These are phyloP conservation scores for Lordiphosa andalusiaca DNA, from an alignment of 2,888 invertebrate species.

Conservation along the genomic window DNA sequence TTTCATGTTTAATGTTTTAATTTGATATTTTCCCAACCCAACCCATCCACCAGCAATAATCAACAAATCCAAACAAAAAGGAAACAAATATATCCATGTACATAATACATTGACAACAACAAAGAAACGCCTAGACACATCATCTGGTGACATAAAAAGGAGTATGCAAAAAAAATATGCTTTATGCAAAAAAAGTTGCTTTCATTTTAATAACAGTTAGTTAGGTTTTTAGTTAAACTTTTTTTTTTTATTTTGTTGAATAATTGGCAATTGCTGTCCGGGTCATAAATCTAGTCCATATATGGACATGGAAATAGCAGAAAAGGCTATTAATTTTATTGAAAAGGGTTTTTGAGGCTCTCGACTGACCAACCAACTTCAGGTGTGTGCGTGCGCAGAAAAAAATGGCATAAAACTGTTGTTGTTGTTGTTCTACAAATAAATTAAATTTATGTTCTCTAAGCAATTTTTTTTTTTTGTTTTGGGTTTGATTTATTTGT, in stretches of 20 bases:
- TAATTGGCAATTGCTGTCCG: constrained; percentile 43
- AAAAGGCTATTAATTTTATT: constrained; percentile 56
- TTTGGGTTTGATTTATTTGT: constrained; percentile 61
- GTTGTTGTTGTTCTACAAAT: constrained; percentile 29
- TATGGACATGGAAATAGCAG: constrained; percentile 15
- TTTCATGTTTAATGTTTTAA: constrained; percentile 41
- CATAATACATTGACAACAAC: constrained; percentile 47
- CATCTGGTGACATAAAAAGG: constrained; percentile 16
- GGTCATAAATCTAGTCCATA: constrained; percentile 51
- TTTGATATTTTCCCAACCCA: constrained; percentile 29
- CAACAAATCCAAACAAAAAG: constrained; percentile 16
- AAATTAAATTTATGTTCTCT: constrained; percentile 41
- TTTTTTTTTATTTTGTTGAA: neutral
- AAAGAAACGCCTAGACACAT: constrained; percentile 38
- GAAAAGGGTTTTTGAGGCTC: constrained; percentile 54
- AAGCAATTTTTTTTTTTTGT: neutral
- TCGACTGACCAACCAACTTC: constrained; percentile 12
- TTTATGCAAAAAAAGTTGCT: constrained; percentile 18
- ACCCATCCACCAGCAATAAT: constrained; percentile 13
- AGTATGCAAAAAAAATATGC: constrained; percentile 14
- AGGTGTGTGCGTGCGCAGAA: constrained; percentile 19
- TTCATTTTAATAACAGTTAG: constrained; percentile 34
- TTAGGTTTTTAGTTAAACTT: constrained; percentile 20
- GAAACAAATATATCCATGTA: constrained; percentile 34
- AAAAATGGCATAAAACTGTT: constrained; percentile 29